Percentiles rank a stretch among this genome's conserved stretches.
phyloP scores from a whole-genome alignment of 2,888 invertebrate genomes.

The Orthonychiurus folsomi region DNA sequence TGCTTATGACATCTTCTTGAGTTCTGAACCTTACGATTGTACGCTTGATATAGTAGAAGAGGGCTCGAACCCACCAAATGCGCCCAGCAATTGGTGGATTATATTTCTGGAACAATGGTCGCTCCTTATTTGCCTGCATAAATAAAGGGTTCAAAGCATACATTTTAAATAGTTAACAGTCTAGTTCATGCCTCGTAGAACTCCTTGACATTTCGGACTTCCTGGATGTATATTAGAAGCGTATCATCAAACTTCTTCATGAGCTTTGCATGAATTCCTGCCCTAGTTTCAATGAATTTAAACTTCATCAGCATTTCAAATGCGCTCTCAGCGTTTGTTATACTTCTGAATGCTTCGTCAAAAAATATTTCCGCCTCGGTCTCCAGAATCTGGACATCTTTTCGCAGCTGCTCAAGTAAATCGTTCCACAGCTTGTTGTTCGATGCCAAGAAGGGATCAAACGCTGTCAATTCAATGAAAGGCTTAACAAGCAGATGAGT shows the following conservation, averaged over 20 bases:
- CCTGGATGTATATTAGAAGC: conserved; percentile 73
- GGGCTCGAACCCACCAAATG: conserved; percentile 73
- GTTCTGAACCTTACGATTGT: conserved; percentile 70
- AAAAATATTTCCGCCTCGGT: conserved; percentile 74
- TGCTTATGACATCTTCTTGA: conserved; percentile 63
- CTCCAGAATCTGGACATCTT: conserved; percentile 63
- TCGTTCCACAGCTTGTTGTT: conserved; percentile 80
- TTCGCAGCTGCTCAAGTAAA: conserved; percentile 66
- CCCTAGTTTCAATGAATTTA: conserved; percentile 65
- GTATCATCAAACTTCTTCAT: conserved; percentile 74
- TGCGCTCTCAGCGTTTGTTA: conserved; percentile 69
- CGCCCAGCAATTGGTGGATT: conserved; percentile 74
- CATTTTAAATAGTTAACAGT: neutral
- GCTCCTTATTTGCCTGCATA: conserved; percentile 42
- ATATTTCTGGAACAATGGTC: conserved; percentile 62
- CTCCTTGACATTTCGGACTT: conserved; percentile 62
- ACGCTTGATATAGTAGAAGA: conserved; percentile 68
- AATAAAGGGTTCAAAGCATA: conserved; percentile 6
- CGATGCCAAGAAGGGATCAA: conserved; percentile 69
- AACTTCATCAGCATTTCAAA: conserved; percentile 70
- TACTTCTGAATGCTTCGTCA: conserved; percentile 70
- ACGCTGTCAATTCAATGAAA: conserved; percentile 61
- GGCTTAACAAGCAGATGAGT: conserved; percentile 68
- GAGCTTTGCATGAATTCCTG: conserved; percentile 61
- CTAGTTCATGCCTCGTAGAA: conserved; percentile 56